Evolutionary conservation across 2,888 invertebrate genomes (phyloP).

Genomic region (Drosophila tanythrix): DNA sequence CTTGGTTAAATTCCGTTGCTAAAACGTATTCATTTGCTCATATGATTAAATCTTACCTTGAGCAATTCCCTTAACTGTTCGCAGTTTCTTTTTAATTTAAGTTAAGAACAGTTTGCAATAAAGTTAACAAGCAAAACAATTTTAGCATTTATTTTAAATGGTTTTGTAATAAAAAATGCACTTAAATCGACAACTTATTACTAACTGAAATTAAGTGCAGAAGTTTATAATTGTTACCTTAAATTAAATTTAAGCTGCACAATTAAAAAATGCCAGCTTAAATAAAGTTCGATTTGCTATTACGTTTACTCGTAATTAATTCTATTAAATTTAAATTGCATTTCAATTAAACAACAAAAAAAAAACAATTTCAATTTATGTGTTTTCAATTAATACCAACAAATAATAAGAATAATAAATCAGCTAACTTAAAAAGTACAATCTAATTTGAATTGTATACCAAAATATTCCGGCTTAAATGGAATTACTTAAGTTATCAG

Average conservation of each 20-base stretch:
- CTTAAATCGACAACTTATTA: not conserved
- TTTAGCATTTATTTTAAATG: not conserved
- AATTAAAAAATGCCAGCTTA: not conserved
- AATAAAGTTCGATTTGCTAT: not conserved
- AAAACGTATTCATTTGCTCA: not conserved
- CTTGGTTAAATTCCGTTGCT: slow-evolving; percentile 1
- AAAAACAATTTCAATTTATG: not conserved
- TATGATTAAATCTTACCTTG: not conserved
- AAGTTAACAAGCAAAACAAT: not conserved
- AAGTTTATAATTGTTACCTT: not conserved
- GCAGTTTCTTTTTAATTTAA: too few species aligned
- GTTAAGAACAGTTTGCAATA: not conserved
- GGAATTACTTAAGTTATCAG: not conserved
- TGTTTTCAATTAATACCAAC: not conserved
- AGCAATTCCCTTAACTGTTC: not conserved
- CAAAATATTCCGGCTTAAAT: not conserved
- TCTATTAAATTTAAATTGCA: not conserved
- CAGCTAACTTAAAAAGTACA: not conserved
- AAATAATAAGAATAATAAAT: not conserved
- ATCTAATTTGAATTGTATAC: not conserved
- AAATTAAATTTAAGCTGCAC: not conserved
- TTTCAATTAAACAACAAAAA: not conserved
- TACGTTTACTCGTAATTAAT: not conserved
- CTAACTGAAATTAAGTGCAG: not conserved
- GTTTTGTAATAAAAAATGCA: not conserved